Conservation (phyloP, 2,113 vertebrate species). For the Empidonax alnorum region DNA sequence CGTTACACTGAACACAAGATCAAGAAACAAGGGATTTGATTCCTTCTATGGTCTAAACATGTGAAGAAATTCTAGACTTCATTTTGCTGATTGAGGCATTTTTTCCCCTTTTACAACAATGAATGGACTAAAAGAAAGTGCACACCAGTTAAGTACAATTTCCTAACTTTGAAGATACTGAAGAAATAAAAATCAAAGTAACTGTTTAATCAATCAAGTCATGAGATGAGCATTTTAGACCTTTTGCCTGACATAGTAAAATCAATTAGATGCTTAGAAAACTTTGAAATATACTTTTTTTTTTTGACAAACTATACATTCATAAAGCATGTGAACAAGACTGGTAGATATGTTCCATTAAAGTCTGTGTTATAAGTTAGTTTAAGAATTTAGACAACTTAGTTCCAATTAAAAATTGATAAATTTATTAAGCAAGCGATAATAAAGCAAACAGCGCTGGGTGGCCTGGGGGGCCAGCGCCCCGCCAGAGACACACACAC, state of each 20-base stretch:
- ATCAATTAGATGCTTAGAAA: not conserved
- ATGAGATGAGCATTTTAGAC: not conserved
- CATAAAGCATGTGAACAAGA: not conserved
- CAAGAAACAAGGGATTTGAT: not conserved
- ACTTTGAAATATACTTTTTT: not conserved
- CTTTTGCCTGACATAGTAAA: not conserved
- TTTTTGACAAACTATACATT: not conserved
- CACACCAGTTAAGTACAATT: not conserved
- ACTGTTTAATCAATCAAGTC: not conserved
- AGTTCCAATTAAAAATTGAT: too few relatives aligned
- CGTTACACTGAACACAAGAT: not conserved
- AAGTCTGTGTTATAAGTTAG: too few relatives aligned
- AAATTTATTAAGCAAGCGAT: too few relatives aligned
- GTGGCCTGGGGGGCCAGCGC: too few relatives aligned
- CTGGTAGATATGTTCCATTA: not conserved
- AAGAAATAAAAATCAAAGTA: constrained; percentile 39
- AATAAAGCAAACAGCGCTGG: too few relatives aligned
- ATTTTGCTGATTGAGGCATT: not conserved
- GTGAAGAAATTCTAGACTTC: not conserved
- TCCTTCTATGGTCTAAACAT: not conserved
- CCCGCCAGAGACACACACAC: too few relatives aligned
- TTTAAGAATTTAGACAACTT: too few relatives aligned
- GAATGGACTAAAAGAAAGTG: constrained; percentile 10
- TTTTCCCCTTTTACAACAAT: not conserved
- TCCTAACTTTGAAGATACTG: not conserved